A percentile compares a stretch with the other conserved stretches of the same genome.
Evolutionary conservation across 2,113 vertebrate species (phyloP).

Genomic region (Phaethornis superciliosus): DNA sequence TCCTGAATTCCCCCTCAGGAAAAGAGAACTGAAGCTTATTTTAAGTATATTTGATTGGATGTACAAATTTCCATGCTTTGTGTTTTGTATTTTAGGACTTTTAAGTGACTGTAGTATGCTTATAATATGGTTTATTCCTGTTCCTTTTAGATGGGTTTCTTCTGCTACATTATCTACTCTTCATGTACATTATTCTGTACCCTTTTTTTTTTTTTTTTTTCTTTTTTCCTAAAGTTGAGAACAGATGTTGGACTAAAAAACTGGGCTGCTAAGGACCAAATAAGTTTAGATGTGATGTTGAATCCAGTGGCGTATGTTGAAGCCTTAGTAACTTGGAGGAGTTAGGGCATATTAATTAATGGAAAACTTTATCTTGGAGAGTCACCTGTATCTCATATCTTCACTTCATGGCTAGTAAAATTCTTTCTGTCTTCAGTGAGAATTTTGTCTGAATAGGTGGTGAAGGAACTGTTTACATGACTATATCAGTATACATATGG

Average conservation of each 20-base stretch:
- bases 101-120: neutral
- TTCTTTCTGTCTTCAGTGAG: neutral
- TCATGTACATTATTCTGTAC: neutral
- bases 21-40: neutral
- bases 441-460: neutral
- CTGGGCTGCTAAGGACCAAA: neutral
- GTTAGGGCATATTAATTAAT: neutral
- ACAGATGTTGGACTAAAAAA: neutral
- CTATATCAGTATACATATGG: neutral
- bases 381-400: neutral
- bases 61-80: neutral
- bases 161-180: neutral
- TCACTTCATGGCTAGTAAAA: neutral
- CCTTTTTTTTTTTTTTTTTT: neutral
- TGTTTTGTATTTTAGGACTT: accelerated
- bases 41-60: neutral
- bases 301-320: neutral
- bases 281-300: neutral
- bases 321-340: neutral
- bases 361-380: neutral
- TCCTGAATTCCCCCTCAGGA: neutral
- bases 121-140: neutral
- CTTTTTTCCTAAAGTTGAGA: neutral
- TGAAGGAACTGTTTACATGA: neutral
- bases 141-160: neutral